A percentile compares a stretch with the other conserved stretches of the same genome.
Conservation (phyloP, 2,113 vertebrate genomes). For the Sphaerodactylus townsendi region DNA sequence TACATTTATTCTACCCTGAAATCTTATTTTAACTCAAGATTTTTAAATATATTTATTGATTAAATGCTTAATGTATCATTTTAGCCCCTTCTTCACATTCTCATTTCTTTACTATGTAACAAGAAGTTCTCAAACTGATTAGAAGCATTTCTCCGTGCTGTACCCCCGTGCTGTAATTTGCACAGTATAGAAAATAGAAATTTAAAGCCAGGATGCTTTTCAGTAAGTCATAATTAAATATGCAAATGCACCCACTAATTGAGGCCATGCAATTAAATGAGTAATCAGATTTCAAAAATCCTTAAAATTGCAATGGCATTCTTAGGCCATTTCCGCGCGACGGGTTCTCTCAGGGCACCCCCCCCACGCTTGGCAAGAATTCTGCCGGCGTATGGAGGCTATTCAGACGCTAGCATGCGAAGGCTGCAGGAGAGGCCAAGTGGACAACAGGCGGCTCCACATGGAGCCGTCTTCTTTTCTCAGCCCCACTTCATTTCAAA, state of each 20-base stretch:
- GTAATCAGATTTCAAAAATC: constrained; percentile 69
- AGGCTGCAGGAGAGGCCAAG: too few relatives aligned
- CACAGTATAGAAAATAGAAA: constrained; percentile 51
- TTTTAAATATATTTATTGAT: neutral
- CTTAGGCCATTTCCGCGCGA: too few relatives aligned
- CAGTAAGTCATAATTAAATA: constrained; percentile 66
- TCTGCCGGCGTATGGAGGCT: too few relatives aligned
- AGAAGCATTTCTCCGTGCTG: constrained; percentile 11
- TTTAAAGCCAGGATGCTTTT: constrained; percentile 63
- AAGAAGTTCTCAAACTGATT: constrained; percentile 43
- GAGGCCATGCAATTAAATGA: constrained; percentile 68
- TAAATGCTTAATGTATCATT: constrained; percentile 7
- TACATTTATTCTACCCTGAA: neutral
- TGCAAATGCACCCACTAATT: constrained; percentile 65
- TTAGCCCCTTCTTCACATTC: constrained; percentile 19
- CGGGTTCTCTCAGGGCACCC: too few relatives aligned
- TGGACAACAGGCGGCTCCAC: too few relatives aligned
- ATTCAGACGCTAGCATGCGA: too few relatives aligned
- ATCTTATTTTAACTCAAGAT: constrained; percentile 15
- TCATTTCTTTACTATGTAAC: constrained; percentile 29
- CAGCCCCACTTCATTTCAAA: too few relatives aligned
- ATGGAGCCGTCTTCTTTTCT: too few relatives aligned
- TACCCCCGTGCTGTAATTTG: constrained; percentile 47
- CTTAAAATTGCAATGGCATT: constrained; percentile 68
- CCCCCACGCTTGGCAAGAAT: too few relatives aligned